Conservation (phyloP, 2,888 invertebrate species). For the Eumerus sabulonum region DNA sequence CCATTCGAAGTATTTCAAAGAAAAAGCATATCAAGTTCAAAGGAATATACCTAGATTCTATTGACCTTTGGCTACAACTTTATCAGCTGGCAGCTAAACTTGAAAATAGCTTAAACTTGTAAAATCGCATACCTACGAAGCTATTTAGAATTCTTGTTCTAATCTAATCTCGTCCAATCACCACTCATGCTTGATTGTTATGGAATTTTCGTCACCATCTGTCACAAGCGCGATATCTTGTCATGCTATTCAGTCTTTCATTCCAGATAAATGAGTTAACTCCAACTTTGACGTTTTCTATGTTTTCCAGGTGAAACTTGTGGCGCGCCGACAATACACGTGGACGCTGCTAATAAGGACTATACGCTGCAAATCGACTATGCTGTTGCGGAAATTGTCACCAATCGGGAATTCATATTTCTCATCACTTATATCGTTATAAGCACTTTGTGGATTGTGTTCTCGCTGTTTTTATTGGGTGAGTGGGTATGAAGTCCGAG, state of each 20-base stretch:
- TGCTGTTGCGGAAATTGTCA: slow-evolving; percentile 71
- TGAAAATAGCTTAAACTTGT: too few species aligned
- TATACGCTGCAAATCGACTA: slow-evolving; percentile 69
- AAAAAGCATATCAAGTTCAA: too few species aligned
- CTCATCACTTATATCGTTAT: slow-evolving; percentile 73
- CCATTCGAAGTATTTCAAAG: too few species aligned
- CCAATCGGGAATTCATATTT: slow-evolving; percentile 73
- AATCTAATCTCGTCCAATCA: too few species aligned
- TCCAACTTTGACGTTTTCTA: background rate
- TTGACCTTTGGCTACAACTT: too few species aligned
- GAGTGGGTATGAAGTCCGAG: slow-evolving; percentile 65
- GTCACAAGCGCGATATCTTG: background rate
- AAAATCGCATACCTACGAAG: too few species aligned
- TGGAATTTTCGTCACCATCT: too few species aligned
- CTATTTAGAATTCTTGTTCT: too few species aligned
- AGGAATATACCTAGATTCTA: too few species aligned
- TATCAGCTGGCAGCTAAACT: too few species aligned
- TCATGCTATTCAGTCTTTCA: too few species aligned
- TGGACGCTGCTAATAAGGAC: background rate
- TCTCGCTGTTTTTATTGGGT: slow-evolving; percentile 74
- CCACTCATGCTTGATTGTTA: too few species aligned
- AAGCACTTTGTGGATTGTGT: slow-evolving; percentile 75
- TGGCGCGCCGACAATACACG: slow-evolving; percentile 64
- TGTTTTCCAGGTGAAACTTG: slow-evolving; percentile 71
- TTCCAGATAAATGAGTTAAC: slow-evolving; percentile 8